Evolutionary conservation across 92 coral and sea anemone species (phyloP).

Genomic region (Parazoanthus swiftii): DNA sequence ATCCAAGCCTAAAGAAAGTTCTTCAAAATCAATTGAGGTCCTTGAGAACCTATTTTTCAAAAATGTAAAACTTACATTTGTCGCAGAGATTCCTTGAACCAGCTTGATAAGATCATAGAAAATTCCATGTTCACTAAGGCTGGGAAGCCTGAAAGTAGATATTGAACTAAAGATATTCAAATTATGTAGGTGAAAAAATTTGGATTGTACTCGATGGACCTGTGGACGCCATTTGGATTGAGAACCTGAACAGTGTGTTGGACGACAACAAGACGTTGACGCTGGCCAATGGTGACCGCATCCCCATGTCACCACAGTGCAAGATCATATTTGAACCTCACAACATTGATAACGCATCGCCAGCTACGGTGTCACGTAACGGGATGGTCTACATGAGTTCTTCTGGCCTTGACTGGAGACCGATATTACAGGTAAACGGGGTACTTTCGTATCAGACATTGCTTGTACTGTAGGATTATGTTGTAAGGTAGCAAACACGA

Average conservation of each 20-base stretch:
- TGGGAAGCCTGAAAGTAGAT: too few species aligned
- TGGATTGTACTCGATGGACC: constrained; percentile 93
- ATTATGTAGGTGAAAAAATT: constrained; percentile 66
- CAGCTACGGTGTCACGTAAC: constrained; percentile 90
- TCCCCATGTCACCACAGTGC: constrained; percentile 90
- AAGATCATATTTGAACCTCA: constrained; percentile 89
- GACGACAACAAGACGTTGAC: constrained; percentile 89
- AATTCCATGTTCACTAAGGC: too few species aligned
- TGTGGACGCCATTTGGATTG: constrained; percentile 87
- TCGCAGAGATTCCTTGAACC: too few species aligned
- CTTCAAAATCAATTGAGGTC: too few species aligned
- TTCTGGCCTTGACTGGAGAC: constrained; percentile 88
- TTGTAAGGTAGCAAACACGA: neutral
- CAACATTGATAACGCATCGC: constrained; percentile 87
- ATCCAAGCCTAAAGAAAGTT: too few species aligned
- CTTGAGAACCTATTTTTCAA: too few species aligned
- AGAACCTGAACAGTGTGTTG: constrained; percentile 81
- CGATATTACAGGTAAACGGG: constrained; percentile 39
- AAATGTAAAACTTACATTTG: too few species aligned
- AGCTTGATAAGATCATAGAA: too few species aligned
- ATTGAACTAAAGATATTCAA: neutral
- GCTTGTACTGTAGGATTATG: neutral
- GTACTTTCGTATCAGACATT: neutral
- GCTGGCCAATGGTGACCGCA: constrained; percentile 85
- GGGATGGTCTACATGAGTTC: constrained; percentile 97